Evolutionary conservation across 2,888 invertebrate species (phyloP), one percentile per base, ranked within the genome.

Genomic region (Acrobasis suavella): DNA sequence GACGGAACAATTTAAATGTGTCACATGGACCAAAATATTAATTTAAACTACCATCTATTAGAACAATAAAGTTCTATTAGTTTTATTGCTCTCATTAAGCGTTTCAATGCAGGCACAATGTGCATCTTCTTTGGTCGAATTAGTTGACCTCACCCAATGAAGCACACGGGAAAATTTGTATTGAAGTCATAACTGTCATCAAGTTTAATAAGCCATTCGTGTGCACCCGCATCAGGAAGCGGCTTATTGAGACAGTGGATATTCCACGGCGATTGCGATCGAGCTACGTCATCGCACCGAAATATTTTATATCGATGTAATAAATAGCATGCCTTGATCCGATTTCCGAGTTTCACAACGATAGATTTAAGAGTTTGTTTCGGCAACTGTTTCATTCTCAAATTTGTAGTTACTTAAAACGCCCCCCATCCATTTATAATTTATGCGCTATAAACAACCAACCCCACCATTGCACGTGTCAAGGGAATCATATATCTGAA

Each of bases 221-320:
- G 81, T 76, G 71, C 76, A 78, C 91, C 91, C 91, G 91, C 89
- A 91, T 89, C 76, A 88, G 91, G 91, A 91, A 89, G 89, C 82
- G 72, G 78, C 80, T 86, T 84, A 87, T 90, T 89, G 87, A 85
- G 71, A 71, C 70, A 79, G 80, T 84, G 86, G 85, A 81, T 74
- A 71, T 74, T 72, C 73, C 71, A 75, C 73, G 74, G 75, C 81
- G 80, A 83, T 80, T 81, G 75, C 71, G 58, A 55, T 12, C 15
- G 46, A 32, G 37, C 68, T 72, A 74, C 78, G 78, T 80, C 78
- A 80, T 72, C 77, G 74, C 71, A 62, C 71, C 71, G 67, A 70
- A 70, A 72, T 71, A 72, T 64, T 46, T 69, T 68, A 75, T 75
- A 72, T 65, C 62, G 64, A 63, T 62, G 60, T 67, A 67, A 72